Conservation (phyloP, 1,140 invertebrate genomes). For the Bombus huntii region DNA sequence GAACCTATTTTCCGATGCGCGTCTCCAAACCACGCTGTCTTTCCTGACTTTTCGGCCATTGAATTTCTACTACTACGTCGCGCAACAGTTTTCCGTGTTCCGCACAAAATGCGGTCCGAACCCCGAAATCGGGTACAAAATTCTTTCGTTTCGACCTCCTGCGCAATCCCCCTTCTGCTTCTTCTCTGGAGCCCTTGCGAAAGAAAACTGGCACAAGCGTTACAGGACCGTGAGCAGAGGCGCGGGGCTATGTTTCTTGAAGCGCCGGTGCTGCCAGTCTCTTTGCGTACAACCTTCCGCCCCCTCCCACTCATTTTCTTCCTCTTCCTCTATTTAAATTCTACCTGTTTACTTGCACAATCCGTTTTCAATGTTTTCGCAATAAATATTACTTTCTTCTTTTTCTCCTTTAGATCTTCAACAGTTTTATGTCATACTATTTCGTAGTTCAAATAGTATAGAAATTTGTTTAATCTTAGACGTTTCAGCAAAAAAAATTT, state of each 20-base stretch:
- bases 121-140: background rate
- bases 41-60: slow-evolving; percentile 5
- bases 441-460: no score
- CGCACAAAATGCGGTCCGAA: background rate
- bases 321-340: slow-evolving; percentile 38
- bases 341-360: slow-evolving; percentile 1
- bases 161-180: background rate
- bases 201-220: slow-evolving; percentile 61
- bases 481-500: background rate
- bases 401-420: background rate
- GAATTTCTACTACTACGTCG: slow-evolving; percentile 15
- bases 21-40: slow-evolving; percentile 35
- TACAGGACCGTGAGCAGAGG: slow-evolving; percentile 23
- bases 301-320: slow-evolving; percentile 19
- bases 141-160: slow-evolving; percentile 22
- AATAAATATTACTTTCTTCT: background rate
- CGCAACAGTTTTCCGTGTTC: background rate
- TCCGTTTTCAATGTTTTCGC: background rate
- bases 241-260: slow-evolving; percentile 49
- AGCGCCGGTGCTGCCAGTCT: slow-evolving; percentile 62
- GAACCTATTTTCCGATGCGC: slow-evolving; percentile 42
- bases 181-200: slow-evolving; percentile 40
- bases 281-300: slow-evolving; percentile 22
- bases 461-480: background rate
- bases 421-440: no score